Base-by-base conservation (phyloP, 2,888 invertebrate genomes). In the Drosophila neutralis region DNA sequence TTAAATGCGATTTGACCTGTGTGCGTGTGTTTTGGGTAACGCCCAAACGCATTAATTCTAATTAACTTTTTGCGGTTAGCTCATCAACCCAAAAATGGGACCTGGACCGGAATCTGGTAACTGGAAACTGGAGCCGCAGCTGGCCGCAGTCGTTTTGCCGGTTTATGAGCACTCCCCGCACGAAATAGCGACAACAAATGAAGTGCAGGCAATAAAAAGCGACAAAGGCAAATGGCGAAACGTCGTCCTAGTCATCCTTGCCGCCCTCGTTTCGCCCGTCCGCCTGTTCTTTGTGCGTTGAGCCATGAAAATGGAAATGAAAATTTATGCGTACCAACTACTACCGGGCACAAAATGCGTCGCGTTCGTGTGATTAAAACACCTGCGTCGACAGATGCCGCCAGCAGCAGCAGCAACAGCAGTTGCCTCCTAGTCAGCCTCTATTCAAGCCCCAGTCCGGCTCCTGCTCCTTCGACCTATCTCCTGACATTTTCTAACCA, bases 161-260 rank as follows among this genome's bases (percentile, higher is more conserved):
- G 79, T 81, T 87, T 87, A 90, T 90, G 89, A 76, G 79, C 69
- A 63, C 63, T 70, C 51, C 38, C 35, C 69, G 54, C 54, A 56
- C 73, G 60, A 75, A 89, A 83, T 80, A 70, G 84, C 78, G 80
- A 76, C 79, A 90, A 81, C 87, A 87, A 87, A 87, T 87, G 87
- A 90, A 87, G 87, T 87, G 87, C 89, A 87, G 87, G 90, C 87
- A 90, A 87, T 90, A 87, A 87, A 87, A 87, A 76, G 89, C 89
- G 90, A 87, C 89, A 87, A 89, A 89, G 77, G 87, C 87, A 87
- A 90, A 89, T 89, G 83, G 86, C 76, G 38, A 72, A 80, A 73
- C 53, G 64, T 75, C 66, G 73, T 54, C 61, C 71, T 51, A 49
- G 76, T 66, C 54, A 56, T 58, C 48, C 67, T 42, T 42, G 21